These are phyloP conservation scores for Nematopogon swammerdamellus DNA, from an alignment of 2,888 invertebrate genomes.

Conservation along the genomic window DNA sequence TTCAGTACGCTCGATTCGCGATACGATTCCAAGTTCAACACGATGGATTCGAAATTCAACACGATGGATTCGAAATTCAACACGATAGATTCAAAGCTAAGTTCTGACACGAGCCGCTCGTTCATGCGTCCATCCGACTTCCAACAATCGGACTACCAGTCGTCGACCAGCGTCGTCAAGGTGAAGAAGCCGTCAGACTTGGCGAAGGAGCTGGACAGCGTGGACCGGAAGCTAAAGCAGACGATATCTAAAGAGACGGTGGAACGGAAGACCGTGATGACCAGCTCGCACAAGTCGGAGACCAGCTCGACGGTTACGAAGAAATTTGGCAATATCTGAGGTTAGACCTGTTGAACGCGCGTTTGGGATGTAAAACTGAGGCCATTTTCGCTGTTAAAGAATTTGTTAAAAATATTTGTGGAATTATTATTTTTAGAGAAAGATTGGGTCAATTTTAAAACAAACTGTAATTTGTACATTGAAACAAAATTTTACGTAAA, in stretches of 20 bases:
- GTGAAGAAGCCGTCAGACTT: constrained; percentile 36
- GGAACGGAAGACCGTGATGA: constrained; percentile 66
- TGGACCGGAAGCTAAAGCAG: constrained; percentile 66
- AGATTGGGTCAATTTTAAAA: no score
- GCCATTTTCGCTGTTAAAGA: no score
- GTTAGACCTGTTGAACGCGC: background rate
- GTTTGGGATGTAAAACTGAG: background rate
- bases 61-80: constrained; percentile 39
- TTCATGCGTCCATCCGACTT: constrained; percentile 53
- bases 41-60: constrained; percentile 36
- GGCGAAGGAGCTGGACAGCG: constrained; percentile 49
- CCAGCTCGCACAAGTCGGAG: constrained; percentile 58
- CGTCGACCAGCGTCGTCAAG: constrained; percentile 22
- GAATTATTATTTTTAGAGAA: no score
- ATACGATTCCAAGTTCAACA: constrained; percentile 34
- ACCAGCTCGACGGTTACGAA: constrained; percentile 55
- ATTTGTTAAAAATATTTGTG: no score
- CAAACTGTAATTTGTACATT: no score
- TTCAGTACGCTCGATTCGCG: constrained; percentile 47
- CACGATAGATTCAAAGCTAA: constrained; percentile 32
- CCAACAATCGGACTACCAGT: constrained; percentile 34
- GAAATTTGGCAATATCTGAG: constrained; percentile 47
- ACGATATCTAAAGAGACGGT: constrained; percentile 67
- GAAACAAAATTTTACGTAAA: no score
- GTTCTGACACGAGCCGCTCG: constrained; percentile 45